A percentile compares a stretch with the other conserved stretches of the same genome.
phyloP scores from a whole-genome alignment of 2,888 invertebrate genomes.

The Iselma pallidipennis region DNA sequence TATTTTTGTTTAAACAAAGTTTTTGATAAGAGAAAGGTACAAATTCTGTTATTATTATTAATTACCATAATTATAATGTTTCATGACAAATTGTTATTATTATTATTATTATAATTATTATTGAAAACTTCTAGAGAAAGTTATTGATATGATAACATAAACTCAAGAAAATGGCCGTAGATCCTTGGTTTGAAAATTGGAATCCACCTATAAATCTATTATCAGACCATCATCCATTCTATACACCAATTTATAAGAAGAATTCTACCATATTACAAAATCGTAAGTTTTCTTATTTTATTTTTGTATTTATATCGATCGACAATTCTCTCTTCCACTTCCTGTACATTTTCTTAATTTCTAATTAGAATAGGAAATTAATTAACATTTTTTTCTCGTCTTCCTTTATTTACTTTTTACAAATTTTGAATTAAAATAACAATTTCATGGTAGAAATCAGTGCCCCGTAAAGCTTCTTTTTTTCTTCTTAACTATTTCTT shows the following conservation, averaged over 20 bases:
- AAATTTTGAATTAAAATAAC: not conserved
- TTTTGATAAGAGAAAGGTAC: too few species aligned
- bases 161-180: constrained; percentile 36
- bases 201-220: constrained; percentile 33
- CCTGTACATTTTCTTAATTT: too few species aligned
- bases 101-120: not conserved
- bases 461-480: not conserved
- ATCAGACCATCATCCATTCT: constrained; percentile 29
- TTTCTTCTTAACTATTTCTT: not conserved
- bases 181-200: constrained; percentile 44
- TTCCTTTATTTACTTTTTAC: too few species aligned
- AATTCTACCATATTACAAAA: constrained; percentile 16
- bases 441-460: not conserved
- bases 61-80: too few species aligned
- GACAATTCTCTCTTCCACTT: not conserved
- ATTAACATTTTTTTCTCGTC: not conserved
- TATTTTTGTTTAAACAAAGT: too few species aligned
- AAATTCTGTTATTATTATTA: too few species aligned
- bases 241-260: constrained; percentile 20
- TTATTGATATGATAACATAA: not conserved
- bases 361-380: not conserved
- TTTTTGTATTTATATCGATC: too few species aligned
- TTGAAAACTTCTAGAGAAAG: not conserved
- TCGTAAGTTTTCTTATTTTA: constrained; percentile 1
- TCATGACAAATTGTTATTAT: not conserved